Percentiles rank a stretch among this genome's conserved stretches.
Conservation (phyloP, 2,888 invertebrate species). For the Drosophila atripex region DNA sequence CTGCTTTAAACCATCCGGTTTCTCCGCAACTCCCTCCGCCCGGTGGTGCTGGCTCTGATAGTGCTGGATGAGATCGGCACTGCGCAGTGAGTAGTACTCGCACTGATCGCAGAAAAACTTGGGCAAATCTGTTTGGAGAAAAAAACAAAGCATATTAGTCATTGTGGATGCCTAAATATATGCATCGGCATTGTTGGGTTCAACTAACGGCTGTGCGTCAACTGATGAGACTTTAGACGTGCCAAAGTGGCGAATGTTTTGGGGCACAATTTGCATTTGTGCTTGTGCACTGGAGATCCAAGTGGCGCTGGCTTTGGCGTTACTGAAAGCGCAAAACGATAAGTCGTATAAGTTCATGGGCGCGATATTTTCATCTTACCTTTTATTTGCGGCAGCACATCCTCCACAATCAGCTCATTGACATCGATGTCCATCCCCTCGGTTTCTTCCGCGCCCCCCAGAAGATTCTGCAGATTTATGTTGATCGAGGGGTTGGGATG, state of each 20-base stretch:
- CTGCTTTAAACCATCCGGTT: not conserved
- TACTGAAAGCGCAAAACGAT: constrained; percentile 27
- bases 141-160: not conserved
- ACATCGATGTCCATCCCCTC: constrained; percentile 73
- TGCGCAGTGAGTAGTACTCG: constrained; percentile 73
- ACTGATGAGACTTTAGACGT: constrained; percentile 68
- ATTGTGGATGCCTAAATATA: not conserved
- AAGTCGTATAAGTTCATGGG: not conserved
- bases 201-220: constrained; percentile 67
- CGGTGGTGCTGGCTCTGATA: constrained; percentile 69
- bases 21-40: not conserved
- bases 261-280: constrained; percentile 64
- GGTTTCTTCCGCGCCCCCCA: constrained; percentile 27
- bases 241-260: constrained; percentile 59
- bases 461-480: constrained; percentile 48
- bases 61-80: constrained; percentile 75
- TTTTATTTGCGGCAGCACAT: constrained; percentile 46
- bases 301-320: constrained; percentile 38
- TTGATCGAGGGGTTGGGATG: constrained; percentile 22
- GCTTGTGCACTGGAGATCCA: constrained; percentile 37
- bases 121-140: constrained; percentile 68
- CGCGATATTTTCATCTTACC: constrained; percentile 18
- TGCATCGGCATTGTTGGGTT: not conserved
- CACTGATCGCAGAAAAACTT: constrained; percentile 81
- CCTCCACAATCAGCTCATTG: constrained; percentile 61